phyloP scores from a whole-genome alignment of 2,797 vertebrate genomes.

The Petrocephalus schoutedeni region DNA sequence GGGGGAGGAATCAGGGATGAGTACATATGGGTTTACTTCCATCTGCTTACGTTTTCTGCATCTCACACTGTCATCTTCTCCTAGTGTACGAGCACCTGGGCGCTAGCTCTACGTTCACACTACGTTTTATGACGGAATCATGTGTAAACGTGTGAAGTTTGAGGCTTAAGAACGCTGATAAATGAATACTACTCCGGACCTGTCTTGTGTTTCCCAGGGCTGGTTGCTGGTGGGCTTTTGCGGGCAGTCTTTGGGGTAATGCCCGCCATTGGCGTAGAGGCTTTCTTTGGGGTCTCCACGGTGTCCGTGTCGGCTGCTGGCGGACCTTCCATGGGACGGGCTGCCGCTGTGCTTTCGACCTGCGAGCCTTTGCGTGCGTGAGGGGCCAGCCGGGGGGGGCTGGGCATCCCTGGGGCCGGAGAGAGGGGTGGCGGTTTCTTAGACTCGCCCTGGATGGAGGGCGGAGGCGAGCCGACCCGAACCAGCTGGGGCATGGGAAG shows the following conservation, averaged over 20 bases:
- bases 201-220: conserved; percentile 2
- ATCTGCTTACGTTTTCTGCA: background rate
- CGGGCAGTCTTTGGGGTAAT: conserved; percentile 7
- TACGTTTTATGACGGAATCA: background rate
- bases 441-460: conserved; percentile 20
- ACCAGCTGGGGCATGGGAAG: conserved; percentile 33
- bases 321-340: background rate
- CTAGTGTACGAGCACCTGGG: background rate
- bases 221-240: background rate
- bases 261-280: background rate
- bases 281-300: background rate
- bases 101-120: background rate
- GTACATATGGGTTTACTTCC: background rate
- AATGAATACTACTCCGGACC: background rate
- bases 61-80: background rate
- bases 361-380: conserved; percentile 16
- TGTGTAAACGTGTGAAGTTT: background rate
- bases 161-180: background rate
- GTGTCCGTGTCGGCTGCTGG: background rate
- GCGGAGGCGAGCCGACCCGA: conserved; percentile 30
- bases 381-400: conserved; percentile 20
- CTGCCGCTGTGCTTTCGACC: background rate
- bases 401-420: conserved; percentile 32
- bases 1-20: background rate
- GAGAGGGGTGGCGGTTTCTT: conserved; percentile 32